Evolutionary conservation across 2,797 vertebrate genomes (phyloP).

Genomic region (Chelidonichthys spinosus): DNA sequence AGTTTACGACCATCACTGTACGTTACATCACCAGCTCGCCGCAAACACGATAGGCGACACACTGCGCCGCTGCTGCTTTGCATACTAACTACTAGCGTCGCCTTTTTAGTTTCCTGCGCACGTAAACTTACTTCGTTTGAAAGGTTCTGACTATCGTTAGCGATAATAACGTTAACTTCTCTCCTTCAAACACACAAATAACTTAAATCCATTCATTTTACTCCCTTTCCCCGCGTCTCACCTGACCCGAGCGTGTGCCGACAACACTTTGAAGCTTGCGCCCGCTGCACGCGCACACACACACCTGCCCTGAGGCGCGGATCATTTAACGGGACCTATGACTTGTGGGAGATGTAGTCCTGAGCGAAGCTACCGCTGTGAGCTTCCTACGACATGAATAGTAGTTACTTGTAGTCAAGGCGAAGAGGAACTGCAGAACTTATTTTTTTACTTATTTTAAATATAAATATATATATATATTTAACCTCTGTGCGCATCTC

Average conservation of each 20-base stretch:
- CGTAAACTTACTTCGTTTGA: no score
- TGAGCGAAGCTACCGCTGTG: rapidly evolving
- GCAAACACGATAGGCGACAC: slow-evolving; percentile 5
- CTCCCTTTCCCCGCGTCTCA: background rate
- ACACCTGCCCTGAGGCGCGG: background rate
- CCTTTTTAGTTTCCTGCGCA: background rate
- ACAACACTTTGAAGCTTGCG: no score
- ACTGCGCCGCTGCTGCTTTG: background rate
- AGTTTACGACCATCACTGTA: background rate
- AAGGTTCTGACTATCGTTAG: background rate
- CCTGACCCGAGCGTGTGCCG: background rate
- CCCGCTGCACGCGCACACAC: background rate
- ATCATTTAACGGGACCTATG: background rate
- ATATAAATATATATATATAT: background rate
- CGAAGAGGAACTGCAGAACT: background rate
- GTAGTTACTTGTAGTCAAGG: background rate
- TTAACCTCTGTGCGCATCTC: background rate
- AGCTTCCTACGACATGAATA: background rate
- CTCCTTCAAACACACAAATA: background rate
- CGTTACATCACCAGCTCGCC: background rate
- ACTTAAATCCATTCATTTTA: rapidly evolving
- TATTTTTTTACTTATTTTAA: background rate
- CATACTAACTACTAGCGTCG: background rate
- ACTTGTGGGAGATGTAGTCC: slow-evolving; percentile 42
- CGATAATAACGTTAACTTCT: background rate